Evolutionary conservation across 2,888 invertebrate genomes (phyloP).

Genomic region (Drosophila vallismaia): DNA sequence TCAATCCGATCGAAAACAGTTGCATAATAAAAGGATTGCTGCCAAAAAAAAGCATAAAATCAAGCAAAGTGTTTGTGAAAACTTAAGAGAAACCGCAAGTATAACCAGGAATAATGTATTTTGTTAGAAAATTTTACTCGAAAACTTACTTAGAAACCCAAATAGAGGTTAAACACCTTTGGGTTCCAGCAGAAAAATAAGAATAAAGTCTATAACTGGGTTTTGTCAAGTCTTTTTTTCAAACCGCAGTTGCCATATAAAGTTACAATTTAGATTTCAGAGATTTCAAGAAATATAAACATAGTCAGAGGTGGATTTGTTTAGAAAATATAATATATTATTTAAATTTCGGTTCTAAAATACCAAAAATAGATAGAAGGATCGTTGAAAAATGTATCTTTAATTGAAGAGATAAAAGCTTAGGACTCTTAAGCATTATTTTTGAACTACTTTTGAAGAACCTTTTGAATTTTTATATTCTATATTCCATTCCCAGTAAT

Average conservation of each 20-base stretch:
- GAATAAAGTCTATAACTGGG: constrained; percentile 52
- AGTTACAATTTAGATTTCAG: constrained; percentile 36
- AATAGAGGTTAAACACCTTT: constrained; percentile 69
- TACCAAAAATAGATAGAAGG: no score
- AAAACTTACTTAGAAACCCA: constrained; percentile 36
- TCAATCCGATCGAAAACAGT: constrained; percentile 23
- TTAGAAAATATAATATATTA: no score
- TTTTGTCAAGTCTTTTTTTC: constrained; percentile 62
- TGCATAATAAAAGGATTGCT: constrained; percentile 51
- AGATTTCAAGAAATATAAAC: constrained; percentile 44
- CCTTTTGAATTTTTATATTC: no score
- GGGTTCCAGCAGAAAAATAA: constrained; percentile 20
- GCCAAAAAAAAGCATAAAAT: constrained; percentile 8
- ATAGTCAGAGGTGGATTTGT: background rate
- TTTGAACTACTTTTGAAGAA: no score
- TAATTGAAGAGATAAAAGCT: no score
- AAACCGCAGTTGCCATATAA: constrained; percentile 39
- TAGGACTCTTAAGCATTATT: no score
- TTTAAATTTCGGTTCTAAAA: no score
- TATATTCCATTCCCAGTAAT: no score
- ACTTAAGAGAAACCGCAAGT: constrained; percentile 53
- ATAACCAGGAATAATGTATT: constrained; percentile 39
- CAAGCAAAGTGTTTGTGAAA: constrained; percentile 47
- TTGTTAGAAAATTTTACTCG: constrained; percentile 44
- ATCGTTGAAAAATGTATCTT: no score